phyloP scores from a whole-genome alignment of 2,113 vertebrate genomes.

The Empidonax alnorum region DNA sequence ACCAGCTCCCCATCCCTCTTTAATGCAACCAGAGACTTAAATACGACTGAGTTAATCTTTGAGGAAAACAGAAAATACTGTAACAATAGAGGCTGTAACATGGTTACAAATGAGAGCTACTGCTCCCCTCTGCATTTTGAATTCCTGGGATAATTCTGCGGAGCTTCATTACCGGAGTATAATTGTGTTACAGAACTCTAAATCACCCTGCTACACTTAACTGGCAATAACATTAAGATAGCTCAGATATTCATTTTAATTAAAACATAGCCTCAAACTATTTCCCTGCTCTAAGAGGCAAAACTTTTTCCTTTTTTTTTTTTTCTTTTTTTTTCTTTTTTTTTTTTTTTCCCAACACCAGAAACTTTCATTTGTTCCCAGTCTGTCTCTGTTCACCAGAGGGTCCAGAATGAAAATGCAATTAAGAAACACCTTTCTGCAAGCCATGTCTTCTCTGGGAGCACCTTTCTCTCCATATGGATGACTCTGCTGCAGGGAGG shows the following conservation, averaged over 20 bases:
- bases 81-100: slow-evolving; percentile 79
- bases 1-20: neutral
- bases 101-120: slow-evolving; percentile 82
- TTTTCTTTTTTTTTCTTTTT: neutral
- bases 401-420: slow-evolving; percentile 58
- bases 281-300: slow-evolving; percentile 74
- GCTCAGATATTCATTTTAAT: slow-evolving; percentile 86
- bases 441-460: neutral
- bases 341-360: neutral
- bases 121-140: slow-evolving; percentile 80
- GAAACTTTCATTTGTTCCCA: slow-evolving; percentile 69
- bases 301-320: slow-evolving; percentile 64
- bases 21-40: slow-evolving; percentile 75
- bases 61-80: slow-evolving; percentile 82
- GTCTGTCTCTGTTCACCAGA: slow-evolving; percentile 52
- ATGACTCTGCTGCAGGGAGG: slow-evolving; percentile 24
- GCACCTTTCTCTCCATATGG: neutral
- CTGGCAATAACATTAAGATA: slow-evolving; percentile 87
- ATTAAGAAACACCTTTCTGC: slow-evolving; percentile 65
- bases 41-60: slow-evolving; percentile 77
- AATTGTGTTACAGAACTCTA: slow-evolving; percentile 86
- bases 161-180: slow-evolving; percentile 82
- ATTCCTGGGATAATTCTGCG: slow-evolving; percentile 81
- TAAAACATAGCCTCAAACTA: slow-evolving; percentile 86
- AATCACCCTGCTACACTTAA: slow-evolving; percentile 85